Conservation (phyloP, 2,113 vertebrate species). For the Empidonax alnorum region DNA sequence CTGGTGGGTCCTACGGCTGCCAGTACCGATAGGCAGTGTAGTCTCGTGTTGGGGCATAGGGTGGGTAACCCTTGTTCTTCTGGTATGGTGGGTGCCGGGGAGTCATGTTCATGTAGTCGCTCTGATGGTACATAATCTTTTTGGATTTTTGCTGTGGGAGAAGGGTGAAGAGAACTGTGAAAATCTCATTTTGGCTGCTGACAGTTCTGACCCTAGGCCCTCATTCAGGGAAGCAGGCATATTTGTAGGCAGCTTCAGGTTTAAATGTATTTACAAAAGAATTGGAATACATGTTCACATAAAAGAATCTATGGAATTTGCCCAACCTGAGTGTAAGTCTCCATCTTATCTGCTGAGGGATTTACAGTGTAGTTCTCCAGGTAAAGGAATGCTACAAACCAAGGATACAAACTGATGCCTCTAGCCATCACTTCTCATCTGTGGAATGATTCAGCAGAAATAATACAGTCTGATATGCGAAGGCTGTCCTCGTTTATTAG, state of each 20-base stretch:
- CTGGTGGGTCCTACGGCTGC: slow-evolving; percentile 66
- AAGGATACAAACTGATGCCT: background rate
- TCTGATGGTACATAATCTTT: slow-evolving; percentile 70
- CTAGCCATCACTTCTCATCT: background rate
- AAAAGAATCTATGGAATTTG: slow-evolving; percentile 18
- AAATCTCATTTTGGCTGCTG: background rate
- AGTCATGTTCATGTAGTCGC: slow-evolving; percentile 83
- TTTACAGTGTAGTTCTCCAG: background rate
- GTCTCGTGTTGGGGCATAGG: slow-evolving; percentile 66
- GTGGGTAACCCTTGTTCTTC: slow-evolving; percentile 73
- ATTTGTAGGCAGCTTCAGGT: background rate
- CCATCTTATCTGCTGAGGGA: background rate
- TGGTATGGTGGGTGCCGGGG: slow-evolving; percentile 64
- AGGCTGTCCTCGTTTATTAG: background rate
- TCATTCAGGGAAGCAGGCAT: background rate
- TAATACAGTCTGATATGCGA: background rate
- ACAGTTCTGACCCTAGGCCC: background rate
- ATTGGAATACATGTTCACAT: background rate
- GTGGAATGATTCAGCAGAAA: slow-evolving; percentile 47
- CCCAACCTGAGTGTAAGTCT: background rate
- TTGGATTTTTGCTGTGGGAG: slow-evolving; percentile 68
- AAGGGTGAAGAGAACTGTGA: background rate
- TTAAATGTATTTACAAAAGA: background rate
- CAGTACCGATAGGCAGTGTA: slow-evolving; percentile 78
- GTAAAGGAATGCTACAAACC: slow-evolving; percentile 7